A percentile compares a stretch with the other conserved stretches of the same genome.
phyloP scores from a whole-genome alignment of 2,113 vertebrate genomes.

The Saguinus imperator region DNA sequence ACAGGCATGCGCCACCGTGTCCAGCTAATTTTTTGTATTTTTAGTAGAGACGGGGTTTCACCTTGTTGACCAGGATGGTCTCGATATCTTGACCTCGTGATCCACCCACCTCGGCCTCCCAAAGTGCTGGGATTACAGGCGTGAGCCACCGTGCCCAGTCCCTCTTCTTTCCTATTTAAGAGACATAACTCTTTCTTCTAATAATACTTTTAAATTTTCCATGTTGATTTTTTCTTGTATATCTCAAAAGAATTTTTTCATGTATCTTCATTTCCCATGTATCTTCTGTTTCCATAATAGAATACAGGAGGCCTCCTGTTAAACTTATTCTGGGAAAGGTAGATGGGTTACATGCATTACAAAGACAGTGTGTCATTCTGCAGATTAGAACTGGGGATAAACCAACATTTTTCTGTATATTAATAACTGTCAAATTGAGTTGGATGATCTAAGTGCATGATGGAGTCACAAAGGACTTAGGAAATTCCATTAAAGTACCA shows the following conservation, averaged over 20 bases:
- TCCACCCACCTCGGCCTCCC: too few species aligned
- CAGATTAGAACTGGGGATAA: not conserved
- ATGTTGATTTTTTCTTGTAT: not conserved
- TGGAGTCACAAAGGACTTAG: not conserved
- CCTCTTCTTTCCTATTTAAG: not conserved
- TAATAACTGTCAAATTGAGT: not conserved
- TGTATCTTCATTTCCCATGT: not conserved
- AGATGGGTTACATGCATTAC: not conserved
- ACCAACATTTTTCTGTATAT: not conserved
- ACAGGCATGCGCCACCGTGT: too few species aligned
- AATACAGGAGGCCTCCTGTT: too few species aligned
- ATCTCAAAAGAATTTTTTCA: not conserved
- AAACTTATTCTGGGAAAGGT: too few species aligned
- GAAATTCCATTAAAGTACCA: not conserved
- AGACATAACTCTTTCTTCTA: not conserved
- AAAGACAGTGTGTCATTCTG: not conserved
- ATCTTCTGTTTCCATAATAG: not conserved
- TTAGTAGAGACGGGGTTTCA: too few species aligned
- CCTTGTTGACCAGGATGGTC: too few species aligned
- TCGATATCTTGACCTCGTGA: too few species aligned
- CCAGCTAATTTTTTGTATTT: too few species aligned
- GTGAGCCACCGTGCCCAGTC: too few species aligned
- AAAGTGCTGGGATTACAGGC: too few species aligned
- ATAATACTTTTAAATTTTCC: not conserved
- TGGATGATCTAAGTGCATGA: not conserved